Percentiles rank a stretch among this genome's conserved stretches.
Conservation (phyloP, 2,888 invertebrate species). For the Molorchus minor region DNA sequence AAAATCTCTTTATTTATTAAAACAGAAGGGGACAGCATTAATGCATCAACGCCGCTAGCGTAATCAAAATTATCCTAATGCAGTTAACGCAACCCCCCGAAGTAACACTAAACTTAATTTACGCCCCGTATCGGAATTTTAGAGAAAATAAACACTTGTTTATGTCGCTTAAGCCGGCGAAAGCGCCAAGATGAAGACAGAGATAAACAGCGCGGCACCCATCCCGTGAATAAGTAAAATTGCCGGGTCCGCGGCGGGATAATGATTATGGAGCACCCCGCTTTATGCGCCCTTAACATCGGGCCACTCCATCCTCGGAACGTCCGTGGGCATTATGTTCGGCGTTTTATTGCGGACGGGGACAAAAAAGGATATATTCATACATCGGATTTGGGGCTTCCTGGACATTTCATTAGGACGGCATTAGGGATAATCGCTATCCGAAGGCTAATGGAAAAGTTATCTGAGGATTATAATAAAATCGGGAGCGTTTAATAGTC, state of each 20-base stretch:
- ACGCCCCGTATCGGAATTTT: constrained; percentile 40
- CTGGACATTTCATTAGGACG: constrained; percentile 9
- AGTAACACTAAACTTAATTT: constrained; percentile 10
- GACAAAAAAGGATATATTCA: constrained; percentile 12
- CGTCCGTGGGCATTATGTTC: constrained; percentile 54
- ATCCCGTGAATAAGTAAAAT: constrained; percentile 44
- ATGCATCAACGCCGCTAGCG: too few relatives aligned
- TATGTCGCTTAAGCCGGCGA: constrained; percentile 33
- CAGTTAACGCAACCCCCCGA: neutral
- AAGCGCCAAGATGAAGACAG: constrained; percentile 21
- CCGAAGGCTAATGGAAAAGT: constrained; percentile 10
- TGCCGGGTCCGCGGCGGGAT: constrained; percentile 51
- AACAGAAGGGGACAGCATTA: too few relatives aligned
- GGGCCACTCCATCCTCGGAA: constrained; percentile 50
- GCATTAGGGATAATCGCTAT: constrained; percentile 18
- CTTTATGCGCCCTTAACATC: constrained; percentile 56
- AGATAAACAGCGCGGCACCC: constrained; percentile 22
- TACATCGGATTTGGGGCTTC: neutral
- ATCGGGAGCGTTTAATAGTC: constrained; percentile 11
- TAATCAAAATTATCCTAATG: too few relatives aligned
- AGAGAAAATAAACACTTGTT: constrained; percentile 46
- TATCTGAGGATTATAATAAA: constrained; percentile 14
- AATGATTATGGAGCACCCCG: constrained; percentile 57
- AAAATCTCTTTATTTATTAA: too few relatives aligned
- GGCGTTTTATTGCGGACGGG: constrained; percentile 20